Evolutionary conservation across 1,140 invertebrate species (phyloP).

Genomic region (Sitobion miscanthi): DNA sequence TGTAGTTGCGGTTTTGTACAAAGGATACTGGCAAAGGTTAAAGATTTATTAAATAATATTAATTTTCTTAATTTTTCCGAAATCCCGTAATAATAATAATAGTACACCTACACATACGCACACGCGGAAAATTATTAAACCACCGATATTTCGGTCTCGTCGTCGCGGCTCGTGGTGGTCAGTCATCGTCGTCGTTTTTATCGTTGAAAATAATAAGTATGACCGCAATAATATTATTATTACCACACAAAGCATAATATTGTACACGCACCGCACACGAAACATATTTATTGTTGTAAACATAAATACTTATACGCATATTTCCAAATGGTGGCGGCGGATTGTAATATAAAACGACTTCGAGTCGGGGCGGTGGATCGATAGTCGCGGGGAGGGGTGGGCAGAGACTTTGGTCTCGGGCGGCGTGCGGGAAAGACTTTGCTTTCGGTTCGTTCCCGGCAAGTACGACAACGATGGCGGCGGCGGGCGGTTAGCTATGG

Average conservation of each 20-base stretch:
- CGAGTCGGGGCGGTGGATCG: background rate
- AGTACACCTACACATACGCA: background rate
- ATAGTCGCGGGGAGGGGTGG: background rate
- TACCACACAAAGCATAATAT: background rate
- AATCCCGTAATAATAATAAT: background rate
- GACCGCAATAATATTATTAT: too few species aligned
- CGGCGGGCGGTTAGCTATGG: background rate
- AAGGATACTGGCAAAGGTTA: background rate
- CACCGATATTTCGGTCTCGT: background rate
- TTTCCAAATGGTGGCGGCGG: background rate
- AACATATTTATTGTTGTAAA: background rate
- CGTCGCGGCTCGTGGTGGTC: background rate
- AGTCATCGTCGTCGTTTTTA: background rate
- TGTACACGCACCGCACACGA: background rate
- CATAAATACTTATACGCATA: background rate
- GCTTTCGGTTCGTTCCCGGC: conserved; percentile 8
- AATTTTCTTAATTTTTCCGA: background rate
- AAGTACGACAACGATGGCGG: background rate
- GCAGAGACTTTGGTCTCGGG: background rate
- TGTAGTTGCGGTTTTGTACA: background rate
- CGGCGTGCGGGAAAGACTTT: background rate
- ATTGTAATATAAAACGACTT: background rate
- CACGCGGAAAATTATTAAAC: background rate
- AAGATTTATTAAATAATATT: background rate
- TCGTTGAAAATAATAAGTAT: background rate